A percentile compares a stretch with the other conserved stretches of the same genome.
Conservation (phyloP, 2,888 invertebrate species). For the Camptogramma bilineatum region DNA sequence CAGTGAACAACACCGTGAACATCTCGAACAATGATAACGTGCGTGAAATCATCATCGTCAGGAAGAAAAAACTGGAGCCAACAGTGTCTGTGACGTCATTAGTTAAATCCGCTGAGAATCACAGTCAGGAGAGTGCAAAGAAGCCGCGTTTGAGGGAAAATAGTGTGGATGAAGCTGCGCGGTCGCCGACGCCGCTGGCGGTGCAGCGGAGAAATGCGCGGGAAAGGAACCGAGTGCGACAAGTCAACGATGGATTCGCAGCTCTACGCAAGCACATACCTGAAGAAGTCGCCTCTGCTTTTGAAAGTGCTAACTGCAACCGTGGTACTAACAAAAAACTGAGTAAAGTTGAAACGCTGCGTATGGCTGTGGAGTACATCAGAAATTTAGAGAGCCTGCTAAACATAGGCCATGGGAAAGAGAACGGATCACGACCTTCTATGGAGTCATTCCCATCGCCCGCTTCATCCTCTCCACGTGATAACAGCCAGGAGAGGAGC, state of each 20-base stretch:
- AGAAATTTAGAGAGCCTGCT: constrained; percentile 91
- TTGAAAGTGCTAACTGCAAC: constrained; percentile 87
- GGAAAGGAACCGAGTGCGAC: constrained; percentile 96
- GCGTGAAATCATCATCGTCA: constrained; percentile 83
- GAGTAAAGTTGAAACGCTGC: constrained; percentile 94
- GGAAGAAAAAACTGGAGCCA: constrained; percentile 79
- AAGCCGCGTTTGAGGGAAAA: constrained; percentile 72
- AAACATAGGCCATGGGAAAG: constrained; percentile 87
- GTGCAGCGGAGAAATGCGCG: constrained; percentile 96
- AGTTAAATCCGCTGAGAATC: constrained; percentile 66
- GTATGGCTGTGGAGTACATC: constrained; percentile 96
- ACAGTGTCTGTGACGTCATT: constrained; percentile 78
- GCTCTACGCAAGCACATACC: constrained; percentile 95
- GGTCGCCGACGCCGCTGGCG: constrained; percentile 90
- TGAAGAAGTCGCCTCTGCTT: constrained; percentile 90
- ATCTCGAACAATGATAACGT: constrained; percentile 79
- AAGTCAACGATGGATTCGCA: constrained; percentile 96
- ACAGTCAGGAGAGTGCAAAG: constrained; percentile 60
- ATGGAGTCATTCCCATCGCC: constrained; percentile 83
- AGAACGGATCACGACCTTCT: constrained; percentile 69
- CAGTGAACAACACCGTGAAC: constrained; percentile 86
- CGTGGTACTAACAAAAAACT: constrained; percentile 90
- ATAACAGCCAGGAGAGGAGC: constrained; percentile 74
- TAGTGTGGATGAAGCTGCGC: constrained; percentile 75
- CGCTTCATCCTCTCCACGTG: constrained; percentile 79